phyloP scores from a whole-genome alignment of 1,140 invertebrate species.

The Leptinotarsa defecta region DNA sequence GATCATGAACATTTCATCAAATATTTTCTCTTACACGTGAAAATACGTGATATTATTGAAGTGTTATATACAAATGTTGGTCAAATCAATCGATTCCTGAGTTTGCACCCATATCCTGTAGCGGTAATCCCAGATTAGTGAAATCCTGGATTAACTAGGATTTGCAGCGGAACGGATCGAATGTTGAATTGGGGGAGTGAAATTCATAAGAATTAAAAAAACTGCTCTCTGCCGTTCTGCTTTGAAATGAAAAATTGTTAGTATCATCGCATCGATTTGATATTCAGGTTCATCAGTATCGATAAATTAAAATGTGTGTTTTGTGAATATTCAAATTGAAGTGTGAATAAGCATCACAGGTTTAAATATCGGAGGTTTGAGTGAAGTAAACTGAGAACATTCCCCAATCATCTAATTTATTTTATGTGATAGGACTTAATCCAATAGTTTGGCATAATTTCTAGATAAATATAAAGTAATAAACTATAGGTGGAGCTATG shows the following conservation, averaged over 20 bases:
- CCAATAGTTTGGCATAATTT: no score
- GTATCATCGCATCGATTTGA: background rate
- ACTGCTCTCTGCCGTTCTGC: background rate
- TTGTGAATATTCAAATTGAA: no score
- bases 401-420: no score
- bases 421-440: no score
- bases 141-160: constrained; percentile 30
- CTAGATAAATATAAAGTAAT: no score
- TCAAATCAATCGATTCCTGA: constrained; percentile 27
- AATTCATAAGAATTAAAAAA: constrained; percentile 22
- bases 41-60: constrained; percentile 9
- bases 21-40: background rate
- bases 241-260: background rate
- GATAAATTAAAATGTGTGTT: no score
- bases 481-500: no score
- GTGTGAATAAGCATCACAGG: no score
- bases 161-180: constrained; percentile 21
- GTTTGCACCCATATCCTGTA: constrained; percentile 24
- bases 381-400: no score
- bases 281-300: background rate
- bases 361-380: no score
- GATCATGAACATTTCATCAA: background rate
- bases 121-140: constrained; percentile 28
- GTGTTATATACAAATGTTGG: constrained; percentile 9
- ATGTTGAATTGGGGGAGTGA: constrained; percentile 11